phyloP scores from a whole-genome alignment of 2,888 invertebrate genomes.

The Prionchulus punctatus region DNA sequence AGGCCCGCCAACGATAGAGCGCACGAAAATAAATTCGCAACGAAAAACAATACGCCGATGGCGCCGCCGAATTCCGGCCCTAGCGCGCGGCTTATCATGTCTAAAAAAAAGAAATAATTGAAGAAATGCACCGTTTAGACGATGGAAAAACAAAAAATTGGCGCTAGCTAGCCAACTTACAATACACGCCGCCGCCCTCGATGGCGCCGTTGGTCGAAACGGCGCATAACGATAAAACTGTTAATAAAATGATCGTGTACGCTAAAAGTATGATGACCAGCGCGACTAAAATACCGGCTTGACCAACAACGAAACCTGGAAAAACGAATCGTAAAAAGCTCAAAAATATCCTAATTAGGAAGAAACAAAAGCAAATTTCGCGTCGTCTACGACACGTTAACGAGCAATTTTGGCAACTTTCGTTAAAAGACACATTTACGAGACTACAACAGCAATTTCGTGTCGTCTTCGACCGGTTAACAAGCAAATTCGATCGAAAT shows the following conservation, averaged over 20 bases:
- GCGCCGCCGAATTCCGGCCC: slow-evolving; percentile 98
- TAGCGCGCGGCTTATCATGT: slow-evolving; percentile 94
- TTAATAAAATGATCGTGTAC: slow-evolving; percentile 82
- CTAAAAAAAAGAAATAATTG: slow-evolving; percentile 45
- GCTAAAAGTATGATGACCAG: slow-evolving; percentile 73
- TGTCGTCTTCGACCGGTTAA: no score
- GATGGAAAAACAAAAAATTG: background rate
- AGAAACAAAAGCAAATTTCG: no score
- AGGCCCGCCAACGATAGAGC: slow-evolving; percentile 89
- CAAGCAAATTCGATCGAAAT: no score
- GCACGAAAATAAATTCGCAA: slow-evolving; percentile 91
- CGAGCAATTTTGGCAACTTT: no score
- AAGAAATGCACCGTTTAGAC: no score
- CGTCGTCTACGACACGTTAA: no score
- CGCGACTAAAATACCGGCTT: slow-evolving; percentile 75
- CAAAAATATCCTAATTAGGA: no score
- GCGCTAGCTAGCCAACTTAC: no score
- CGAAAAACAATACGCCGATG: slow-evolving; percentile 89
- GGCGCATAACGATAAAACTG: slow-evolving; percentile 90
- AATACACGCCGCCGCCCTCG: slow-evolving; percentile 97
- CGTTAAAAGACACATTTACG: no score
- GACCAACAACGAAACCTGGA: slow-evolving; percentile 86
- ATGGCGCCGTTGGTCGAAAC: slow-evolving; percentile 98
- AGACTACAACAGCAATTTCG: no score
- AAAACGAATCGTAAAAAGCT: no score